phyloP scores from a whole-genome alignment of 1,140 invertebrate genomes.

The Cecropterus lyciades region DNA sequence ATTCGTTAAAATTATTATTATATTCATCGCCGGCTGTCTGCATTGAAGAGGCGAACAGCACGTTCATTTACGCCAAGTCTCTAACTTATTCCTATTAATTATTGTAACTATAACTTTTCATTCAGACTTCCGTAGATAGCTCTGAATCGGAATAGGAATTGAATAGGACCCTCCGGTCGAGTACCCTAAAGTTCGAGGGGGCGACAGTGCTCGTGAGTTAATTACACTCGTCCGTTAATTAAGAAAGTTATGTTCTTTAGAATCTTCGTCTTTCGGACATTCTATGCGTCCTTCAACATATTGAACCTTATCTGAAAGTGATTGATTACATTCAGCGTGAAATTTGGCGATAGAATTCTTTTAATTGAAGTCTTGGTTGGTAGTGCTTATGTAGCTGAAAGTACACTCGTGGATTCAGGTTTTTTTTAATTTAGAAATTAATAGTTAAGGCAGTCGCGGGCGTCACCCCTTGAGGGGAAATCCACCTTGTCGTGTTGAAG shows the following conservation, averaged over 20 bases:
- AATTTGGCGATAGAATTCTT: neutral
- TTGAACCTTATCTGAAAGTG: constrained; percentile 20
- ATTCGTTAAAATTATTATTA: no score
- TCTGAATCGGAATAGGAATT: constrained; percentile 35
- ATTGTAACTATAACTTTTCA: neutral
- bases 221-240: constrained; percentile 54
- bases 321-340: constrained; percentile 15
- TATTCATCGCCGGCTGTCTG: no score
- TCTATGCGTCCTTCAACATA: constrained; percentile 17
- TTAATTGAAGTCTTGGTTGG: neutral
- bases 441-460: no score
- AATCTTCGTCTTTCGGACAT: constrained; percentile 28
- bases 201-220: constrained; percentile 44
- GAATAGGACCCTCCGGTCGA: constrained; percentile 28
- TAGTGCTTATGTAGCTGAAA: no score
- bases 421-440: no score
- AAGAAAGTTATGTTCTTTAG: constrained; percentile 47
- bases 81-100: no score
- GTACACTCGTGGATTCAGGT: no score
- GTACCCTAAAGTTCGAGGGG: constrained; percentile 35
- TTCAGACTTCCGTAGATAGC: neutral
- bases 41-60: no score
- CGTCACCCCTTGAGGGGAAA: no score
- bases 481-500: no score
- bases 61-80: neutral